These are phyloP conservation scores for Nothoprocta pentlandii DNA, from an alignment of 2,113 vertebrate genomes.

Conservation along the genomic window DNA sequence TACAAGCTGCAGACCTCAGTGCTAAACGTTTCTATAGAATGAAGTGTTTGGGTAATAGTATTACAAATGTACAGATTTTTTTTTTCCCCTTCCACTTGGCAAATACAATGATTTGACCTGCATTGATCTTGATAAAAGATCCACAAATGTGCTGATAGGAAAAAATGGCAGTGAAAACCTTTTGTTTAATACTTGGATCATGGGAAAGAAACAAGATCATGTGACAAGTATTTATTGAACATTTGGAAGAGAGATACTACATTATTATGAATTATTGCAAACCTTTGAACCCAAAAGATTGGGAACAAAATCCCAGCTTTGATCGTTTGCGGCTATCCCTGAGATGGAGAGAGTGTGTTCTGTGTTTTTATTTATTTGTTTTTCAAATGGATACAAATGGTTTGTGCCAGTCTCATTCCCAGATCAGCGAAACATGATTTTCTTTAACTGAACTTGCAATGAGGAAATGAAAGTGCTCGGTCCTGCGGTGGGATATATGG, in stretches of 20 bases:
- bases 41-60: background rate
- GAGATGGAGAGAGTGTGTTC: background rate
- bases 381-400: background rate
- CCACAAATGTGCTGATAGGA: background rate
- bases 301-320: background rate
- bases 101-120: background rate
- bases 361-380: background rate
- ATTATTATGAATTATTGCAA: background rate
- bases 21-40: background rate
- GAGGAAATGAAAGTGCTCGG: background rate
- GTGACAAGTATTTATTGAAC: background rate
- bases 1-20: fast-evolving
- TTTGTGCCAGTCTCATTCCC: background rate
- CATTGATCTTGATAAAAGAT: background rate
- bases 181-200: background rate
- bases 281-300: background rate
- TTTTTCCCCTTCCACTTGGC: background rate
- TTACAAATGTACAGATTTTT: background rate
- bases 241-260: background rate
- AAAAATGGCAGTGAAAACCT: background rate
- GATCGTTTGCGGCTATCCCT: background rate
- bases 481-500: background rate
- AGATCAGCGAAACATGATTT: background rate
- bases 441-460: background rate
- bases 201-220: background rate